Base-by-base conservation (phyloP, 2,888 invertebrate genomes). In the Blomia tropicalis region DNA sequence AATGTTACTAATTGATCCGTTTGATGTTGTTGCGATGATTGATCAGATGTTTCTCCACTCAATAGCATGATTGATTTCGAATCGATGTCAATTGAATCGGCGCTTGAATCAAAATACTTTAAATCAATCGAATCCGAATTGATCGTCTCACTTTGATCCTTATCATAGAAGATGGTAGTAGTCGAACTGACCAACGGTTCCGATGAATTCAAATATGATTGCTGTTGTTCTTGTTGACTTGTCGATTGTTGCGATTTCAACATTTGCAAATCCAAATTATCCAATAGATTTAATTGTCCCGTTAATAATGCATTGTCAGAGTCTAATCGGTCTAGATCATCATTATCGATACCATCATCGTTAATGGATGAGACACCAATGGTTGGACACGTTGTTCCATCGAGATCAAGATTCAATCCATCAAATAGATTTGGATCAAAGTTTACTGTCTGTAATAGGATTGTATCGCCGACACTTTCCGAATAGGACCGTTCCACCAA, bases 361-460 rank as follows among this genome's bases (percentile, higher is more conserved):
- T 56, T 56, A 5, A 54, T 5, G 4, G 56, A 25, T 19, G 56
- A 3, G 14, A 23, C 5, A 54, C 25, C 54, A 54, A 4, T 31
- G 54, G 29, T 27, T n/a, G n/a, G n/a, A n/a, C n/a, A n/a, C 4
- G 4, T n/a, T 7, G 17, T 32, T 17, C 2, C 4, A 11, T 30
- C 29, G 19, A 25, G 25, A 22, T 56, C 56, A 2, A 56, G 7
- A 36, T 56, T 56, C 2, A 56, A 2, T 11, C 56, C 29, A 31
- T 56, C 56, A 56, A 56, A 56, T 11, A 56, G 23, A 31, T 56
- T 56, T 19, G 56, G 32, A 31, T 56, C 56, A 56, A 56, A 56
- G 25, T 11, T 27, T n/a, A 56, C 56, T 19, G 25, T 56, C 29
- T 56, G 56, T 36, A 56, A 25, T 19, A 56, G 29, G 29, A 56